phyloP scores from a whole-genome alignment of 2,113 vertebrate genomes.

The Casuarius casuarius region DNA sequence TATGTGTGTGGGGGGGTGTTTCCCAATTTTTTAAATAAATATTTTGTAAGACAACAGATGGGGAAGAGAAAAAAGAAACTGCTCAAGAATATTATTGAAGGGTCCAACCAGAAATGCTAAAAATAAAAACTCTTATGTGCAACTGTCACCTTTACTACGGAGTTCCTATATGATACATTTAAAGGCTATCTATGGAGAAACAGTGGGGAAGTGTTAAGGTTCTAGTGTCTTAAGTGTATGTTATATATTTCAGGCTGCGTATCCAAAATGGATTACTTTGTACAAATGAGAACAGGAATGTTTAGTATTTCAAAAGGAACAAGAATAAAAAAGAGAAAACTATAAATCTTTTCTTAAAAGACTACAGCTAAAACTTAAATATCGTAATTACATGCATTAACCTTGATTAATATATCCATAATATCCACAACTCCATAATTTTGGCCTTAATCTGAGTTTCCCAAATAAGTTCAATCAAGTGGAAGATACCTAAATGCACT shows the following conservation, averaged over 20 bases:
- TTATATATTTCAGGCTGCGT: background rate
- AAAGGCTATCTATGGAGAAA: too few relatives aligned
- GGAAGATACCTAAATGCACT: background rate
- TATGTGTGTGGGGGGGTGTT: too few relatives aligned
- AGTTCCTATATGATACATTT: background rate
- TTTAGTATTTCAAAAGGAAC: background rate
- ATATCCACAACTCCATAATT: background rate
- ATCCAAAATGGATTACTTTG: background rate
- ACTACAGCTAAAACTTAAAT: background rate
- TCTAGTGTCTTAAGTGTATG: background rate
- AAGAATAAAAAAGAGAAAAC: background rate
- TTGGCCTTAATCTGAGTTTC: background rate
- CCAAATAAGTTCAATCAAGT: background rate
- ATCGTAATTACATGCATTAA: background rate
- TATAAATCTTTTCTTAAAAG: rapidly evolving
- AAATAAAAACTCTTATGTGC: background rate
- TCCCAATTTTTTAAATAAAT: background rate
- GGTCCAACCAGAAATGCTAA: background rate
- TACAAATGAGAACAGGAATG: background rate
- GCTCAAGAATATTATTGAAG: background rate
- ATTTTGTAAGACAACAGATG: background rate
- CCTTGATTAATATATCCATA: background rate
- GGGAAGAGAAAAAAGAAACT: background rate
- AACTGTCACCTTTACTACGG: background rate
- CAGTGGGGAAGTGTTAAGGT: too few relatives aligned